phyloP scores from a whole-genome alignment of 2,113 vertebrate genomes.

The Chloroceryle aenea region DNA sequence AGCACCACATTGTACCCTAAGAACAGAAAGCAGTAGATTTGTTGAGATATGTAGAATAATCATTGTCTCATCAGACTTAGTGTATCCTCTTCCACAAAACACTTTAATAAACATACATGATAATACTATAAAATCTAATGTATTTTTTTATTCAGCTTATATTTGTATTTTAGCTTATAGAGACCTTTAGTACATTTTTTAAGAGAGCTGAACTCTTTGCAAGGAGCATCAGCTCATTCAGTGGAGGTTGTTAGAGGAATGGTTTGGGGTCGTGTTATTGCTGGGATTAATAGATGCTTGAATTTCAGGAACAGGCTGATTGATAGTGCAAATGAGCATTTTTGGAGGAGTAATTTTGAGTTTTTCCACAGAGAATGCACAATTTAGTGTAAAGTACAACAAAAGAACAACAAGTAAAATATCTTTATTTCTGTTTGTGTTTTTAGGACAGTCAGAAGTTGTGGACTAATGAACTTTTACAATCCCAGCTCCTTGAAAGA shows the following conservation, averaged over 20 bases:
- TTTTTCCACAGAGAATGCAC: background rate
- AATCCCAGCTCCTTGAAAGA: background rate
- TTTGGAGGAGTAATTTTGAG: background rate
- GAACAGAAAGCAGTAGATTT: background rate
- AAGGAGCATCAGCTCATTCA: background rate
- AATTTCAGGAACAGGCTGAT: background rate
- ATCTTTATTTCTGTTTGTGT: background rate
- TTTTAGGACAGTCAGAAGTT: background rate
- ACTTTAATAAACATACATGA: background rate
- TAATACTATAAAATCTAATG: background rate
- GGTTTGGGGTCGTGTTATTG: background rate
- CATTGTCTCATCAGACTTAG: background rate
- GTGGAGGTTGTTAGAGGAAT: background rate
- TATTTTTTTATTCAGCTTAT: background rate
- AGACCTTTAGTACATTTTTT: background rate
- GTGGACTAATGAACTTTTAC: background rate
- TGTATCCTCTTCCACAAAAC: background rate
- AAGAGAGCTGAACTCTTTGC: background rate
- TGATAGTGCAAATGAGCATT: background rate
- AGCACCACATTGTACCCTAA: background rate
- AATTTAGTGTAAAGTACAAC: background rate
- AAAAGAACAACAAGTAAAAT: background rate
- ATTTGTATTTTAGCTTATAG: background rate
- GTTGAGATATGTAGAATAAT: background rate
- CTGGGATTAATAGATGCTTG: background rate